A percentile compares a stretch with the other conserved stretches of the same genome.
Evolutionary conservation across 2,888 invertebrate species (phyloP).

Genomic region (Eupithecia tripunctaria): DNA sequence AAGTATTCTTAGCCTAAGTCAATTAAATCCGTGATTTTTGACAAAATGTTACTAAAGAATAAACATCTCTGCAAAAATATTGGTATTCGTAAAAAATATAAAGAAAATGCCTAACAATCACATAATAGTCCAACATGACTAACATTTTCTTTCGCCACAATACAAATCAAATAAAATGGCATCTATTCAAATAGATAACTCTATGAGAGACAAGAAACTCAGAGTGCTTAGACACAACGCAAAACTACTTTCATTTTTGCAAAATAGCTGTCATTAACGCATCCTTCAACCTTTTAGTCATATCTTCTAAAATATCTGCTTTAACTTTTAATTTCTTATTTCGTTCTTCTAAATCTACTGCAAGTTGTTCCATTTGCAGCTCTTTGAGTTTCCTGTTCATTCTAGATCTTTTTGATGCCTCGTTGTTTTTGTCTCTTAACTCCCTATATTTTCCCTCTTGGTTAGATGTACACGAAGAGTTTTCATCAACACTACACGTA

Average conservation of each 20-base stretch:
- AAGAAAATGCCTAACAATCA: constrained; percentile 17
- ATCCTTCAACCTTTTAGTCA: constrained; percentile 87
- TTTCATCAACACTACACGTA: constrained; percentile 74
- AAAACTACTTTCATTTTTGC: constrained; percentile 71
- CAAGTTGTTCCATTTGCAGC: constrained; percentile 81
- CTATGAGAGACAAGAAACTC: constrained; percentile 53
- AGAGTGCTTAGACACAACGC: constrained; percentile 48
- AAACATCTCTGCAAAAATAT: not conserved
- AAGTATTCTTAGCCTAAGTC: not conserved
- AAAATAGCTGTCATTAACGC: constrained; percentile 87
- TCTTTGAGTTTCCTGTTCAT: constrained; percentile 87
- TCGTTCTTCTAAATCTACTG: constrained; percentile 84
- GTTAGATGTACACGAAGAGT: constrained; percentile 69
- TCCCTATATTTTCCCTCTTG: constrained; percentile 86
- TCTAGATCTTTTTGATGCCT: constrained; percentile 89
- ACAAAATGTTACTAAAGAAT: constrained; percentile 1
- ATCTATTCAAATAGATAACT: constrained; percentile 54
- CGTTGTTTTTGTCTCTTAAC: constrained; percentile 90
- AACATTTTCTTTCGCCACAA: constrained; percentile 39
- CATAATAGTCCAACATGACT: constrained; percentile 21
- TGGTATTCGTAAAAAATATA: not conserved
- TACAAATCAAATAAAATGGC: constrained; percentile 42
- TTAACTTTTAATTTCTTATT: constrained; percentile 87
- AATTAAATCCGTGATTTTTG: not conserved
- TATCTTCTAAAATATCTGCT: constrained; percentile 87